Conservation (phyloP, 2,888 invertebrate species). For the Dermolepida albohirtum region DNA sequence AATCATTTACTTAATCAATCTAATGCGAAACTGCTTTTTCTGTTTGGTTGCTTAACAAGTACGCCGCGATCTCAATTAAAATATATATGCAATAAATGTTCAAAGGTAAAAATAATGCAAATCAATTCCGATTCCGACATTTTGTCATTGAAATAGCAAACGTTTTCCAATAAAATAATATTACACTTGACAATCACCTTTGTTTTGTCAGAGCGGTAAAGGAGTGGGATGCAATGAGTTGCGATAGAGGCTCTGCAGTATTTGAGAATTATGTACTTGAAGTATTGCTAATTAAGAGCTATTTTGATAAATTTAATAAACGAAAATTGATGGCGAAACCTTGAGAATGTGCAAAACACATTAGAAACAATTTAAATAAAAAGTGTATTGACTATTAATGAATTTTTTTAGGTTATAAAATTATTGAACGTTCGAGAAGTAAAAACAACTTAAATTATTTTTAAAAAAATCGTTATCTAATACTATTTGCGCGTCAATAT, state of each 20-base stretch:
- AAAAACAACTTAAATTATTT: too few relatives aligned
- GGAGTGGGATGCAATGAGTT: constrained; percentile 1
- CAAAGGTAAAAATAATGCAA: constrained; percentile 23
- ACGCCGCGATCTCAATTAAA: constrained; percentile 15
- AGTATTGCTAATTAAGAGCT: constrained; percentile 4
- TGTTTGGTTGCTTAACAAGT: constrained; percentile 11
- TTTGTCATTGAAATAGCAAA: constrained; percentile 32
- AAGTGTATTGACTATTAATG: too few relatives aligned
- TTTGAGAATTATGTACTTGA: too few relatives aligned
- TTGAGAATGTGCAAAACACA: constrained; percentile 18
- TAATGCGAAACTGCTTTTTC: constrained; percentile 11
- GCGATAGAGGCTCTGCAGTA: too few relatives aligned
- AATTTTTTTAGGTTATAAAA: too few relatives aligned
- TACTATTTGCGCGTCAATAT: too few relatives aligned
- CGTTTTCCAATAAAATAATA: constrained; percentile 29
- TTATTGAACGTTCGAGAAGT: too few relatives aligned
- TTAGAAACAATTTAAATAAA: too few relatives aligned
- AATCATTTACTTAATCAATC: constrained; percentile 1
- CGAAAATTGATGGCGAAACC: constrained; percentile 25
- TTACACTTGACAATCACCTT: constrained; percentile 36
- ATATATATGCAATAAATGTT: constrained; percentile 12
- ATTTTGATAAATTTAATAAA: constrained; percentile 29
- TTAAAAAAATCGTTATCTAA: too few relatives aligned
- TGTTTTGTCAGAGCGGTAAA: constrained; percentile 3
- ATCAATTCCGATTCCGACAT: constrained; percentile 20